Conservation (phyloP, 2,113 vertebrate genomes). For the Leucopsar rothschildi region DNA sequence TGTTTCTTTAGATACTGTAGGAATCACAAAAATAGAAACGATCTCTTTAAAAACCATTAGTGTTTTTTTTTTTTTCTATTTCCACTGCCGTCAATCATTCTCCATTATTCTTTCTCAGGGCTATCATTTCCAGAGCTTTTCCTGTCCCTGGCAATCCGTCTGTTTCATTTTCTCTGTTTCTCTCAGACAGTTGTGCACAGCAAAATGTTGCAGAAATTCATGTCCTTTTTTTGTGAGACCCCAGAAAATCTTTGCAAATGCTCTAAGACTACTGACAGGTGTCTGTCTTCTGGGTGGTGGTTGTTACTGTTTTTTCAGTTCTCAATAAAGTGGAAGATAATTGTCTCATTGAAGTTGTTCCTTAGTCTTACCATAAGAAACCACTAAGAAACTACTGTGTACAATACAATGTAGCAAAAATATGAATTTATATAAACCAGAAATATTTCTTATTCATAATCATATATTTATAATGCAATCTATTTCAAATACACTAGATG, state of each 20-base stretch:
- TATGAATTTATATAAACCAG: neutral
- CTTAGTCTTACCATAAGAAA: neutral
- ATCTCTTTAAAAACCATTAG: neutral
- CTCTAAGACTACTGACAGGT: neutral
- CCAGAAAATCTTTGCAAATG: neutral
- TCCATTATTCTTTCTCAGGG: neutral
- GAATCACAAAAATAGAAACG: neutral
- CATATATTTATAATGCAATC: neutral
- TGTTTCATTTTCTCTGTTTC: neutral
- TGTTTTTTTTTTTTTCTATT: neutral
- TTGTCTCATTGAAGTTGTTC: neutral
- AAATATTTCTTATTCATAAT: neutral
- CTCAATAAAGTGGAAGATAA: neutral
- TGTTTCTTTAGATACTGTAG: neutral
- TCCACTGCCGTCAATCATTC: neutral
- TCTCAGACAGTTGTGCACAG: neutral
- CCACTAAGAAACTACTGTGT: neutral
- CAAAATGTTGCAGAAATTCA: neutral
- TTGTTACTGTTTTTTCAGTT: neutral
- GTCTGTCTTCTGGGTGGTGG: neutral
- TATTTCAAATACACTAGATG: neutral
- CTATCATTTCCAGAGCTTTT: slow-evolving; percentile 12
- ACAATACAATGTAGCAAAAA: neutral
- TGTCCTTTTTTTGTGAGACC: neutral
- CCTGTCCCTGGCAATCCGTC: neutral